A percentile compares a stretch with the other conserved stretches of the same genome.
phyloP scores from a whole-genome alignment of 2,113 vertebrate species.

The Chitala chitala region DNA sequence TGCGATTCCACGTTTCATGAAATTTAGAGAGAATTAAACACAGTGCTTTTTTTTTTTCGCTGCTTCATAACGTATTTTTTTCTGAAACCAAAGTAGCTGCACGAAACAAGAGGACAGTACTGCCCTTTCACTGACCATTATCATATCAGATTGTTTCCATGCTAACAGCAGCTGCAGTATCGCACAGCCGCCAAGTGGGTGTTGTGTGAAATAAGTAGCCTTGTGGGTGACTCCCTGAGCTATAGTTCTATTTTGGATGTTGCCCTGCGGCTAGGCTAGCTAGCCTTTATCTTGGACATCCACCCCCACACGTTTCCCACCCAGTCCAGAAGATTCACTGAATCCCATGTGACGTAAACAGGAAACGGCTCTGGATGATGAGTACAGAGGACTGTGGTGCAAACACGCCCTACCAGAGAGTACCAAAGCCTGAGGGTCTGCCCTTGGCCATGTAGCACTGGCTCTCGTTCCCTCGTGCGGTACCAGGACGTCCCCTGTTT shows the following conservation, averaged over 20 bases:
- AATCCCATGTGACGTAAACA: constrained; percentile 14
- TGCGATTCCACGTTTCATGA: too few relatives aligned
- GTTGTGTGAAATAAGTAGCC: neutral
- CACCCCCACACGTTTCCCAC: neutral
- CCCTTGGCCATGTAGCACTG: too few relatives aligned
- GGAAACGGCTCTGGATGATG: constrained; percentile 8
- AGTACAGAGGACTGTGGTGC: neutral
- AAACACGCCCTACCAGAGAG: too few relatives aligned
- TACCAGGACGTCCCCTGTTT: too few relatives aligned
- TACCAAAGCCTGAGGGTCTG: too few relatives aligned
- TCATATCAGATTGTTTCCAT: neutral
- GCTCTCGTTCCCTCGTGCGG: too few relatives aligned
- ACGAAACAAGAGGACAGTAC: neutral
- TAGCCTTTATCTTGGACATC: neutral
- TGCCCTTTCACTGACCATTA: neutral
- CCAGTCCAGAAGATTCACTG: neutral
- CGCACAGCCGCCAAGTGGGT: neutral
- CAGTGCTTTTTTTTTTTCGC: too few relatives aligned
- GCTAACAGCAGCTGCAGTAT: neutral
- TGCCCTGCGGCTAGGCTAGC: neutral
- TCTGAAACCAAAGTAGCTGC: neutral
- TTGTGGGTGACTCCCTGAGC: neutral
- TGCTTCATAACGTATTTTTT: too few relatives aligned
- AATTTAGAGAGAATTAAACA: too few relatives aligned
- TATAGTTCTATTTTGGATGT: neutral